Base-by-base conservation (phyloP, 2,797 vertebrate species). In the Salmo trutta region DNA sequence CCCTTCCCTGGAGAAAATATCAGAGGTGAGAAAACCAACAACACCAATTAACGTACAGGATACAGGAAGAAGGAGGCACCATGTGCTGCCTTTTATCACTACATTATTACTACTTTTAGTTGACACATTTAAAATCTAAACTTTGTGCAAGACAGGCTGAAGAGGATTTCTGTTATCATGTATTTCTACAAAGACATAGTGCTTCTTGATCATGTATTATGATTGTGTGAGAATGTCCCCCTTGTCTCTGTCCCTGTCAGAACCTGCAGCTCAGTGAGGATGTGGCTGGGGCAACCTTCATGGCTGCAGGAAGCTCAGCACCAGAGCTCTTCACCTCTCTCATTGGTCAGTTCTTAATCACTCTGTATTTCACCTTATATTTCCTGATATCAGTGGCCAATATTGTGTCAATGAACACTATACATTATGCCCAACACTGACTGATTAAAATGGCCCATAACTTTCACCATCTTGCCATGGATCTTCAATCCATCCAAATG, bases 271-370 rank as follows among this genome's bases (percentile, higher is more conserved):
- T 95, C 75, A 95, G 94, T 81, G 94, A 95, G 79, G 94, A 95
- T 85, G 94, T 95, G 74, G 94, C 94, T 0, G 94, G 94, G 5
- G 94, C 94, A 0, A 95, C 94, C 1, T 95, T 95, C 64, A 95
- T 95, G 94, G 94, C 94, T 17, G 94, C 94, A 56, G 94, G 94
- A 78, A 95, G 94, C 85, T 95, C 94, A 5, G 94, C 94, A 70
- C 94, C 94, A 0, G 94, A 95, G 85, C 93, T 95, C 27, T 95
- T 95, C 84, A 95, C 94, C 54, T 95, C 94, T 75, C 91, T 95
- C 51, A 95, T 95, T 79, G 94, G 94, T 95, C 52, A 75, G 93
- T 91, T 78, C 54, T 59, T 31, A n/a, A 69, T 19, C 17, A 36
- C 29, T 10, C 5, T 70, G 33, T 70, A 41, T 19, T 21, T 36